Percentiles rank a stretch among this genome's conserved stretches.
phyloP scores from a whole-genome alignment of 2,888 invertebrate species.

The Chrysolina americana region DNA sequence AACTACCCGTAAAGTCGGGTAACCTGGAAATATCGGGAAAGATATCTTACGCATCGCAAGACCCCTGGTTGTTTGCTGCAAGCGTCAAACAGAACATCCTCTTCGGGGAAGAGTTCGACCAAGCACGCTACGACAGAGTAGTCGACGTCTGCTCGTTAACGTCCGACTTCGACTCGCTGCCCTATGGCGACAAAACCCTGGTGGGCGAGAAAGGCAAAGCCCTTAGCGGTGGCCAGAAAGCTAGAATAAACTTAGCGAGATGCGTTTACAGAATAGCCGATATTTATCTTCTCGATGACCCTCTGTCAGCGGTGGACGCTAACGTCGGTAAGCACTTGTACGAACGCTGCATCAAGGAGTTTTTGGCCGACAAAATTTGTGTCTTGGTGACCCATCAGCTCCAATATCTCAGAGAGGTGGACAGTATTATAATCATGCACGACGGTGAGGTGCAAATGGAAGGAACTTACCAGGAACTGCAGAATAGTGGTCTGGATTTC shows the following conservation, averaged over 20 bases:
- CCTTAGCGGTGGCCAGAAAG: constrained; percentile 89
- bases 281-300: constrained; percentile 86
- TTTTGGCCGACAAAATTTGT: constrained; percentile 74
- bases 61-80: constrained; percentile 76
- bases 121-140: constrained; percentile 74
- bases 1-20: constrained; percentile 69
- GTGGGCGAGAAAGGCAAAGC: constrained; percentile 88
- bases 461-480: constrained; percentile 70
- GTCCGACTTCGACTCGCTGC: constrained; percentile 82
- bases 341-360: constrained; percentile 79
- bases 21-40: constrained; percentile 70
- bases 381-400: constrained; percentile 82
- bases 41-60: constrained; percentile 75
- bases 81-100: constrained; percentile 84
- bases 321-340: constrained; percentile 83
- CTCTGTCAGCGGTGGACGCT: constrained; percentile 86
- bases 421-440: constrained; percentile 67
- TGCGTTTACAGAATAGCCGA: constrained; percentile 84
- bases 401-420: constrained; percentile 71
- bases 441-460: constrained; percentile 70
- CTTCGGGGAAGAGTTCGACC: constrained; percentile 78
- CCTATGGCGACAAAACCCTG: constrained; percentile 82
- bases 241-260: constrained; percentile 84
- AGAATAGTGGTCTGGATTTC: constrained; percentile 71
- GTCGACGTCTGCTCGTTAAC: constrained; percentile 77